Base-by-base conservation (phyloP, 2,888 invertebrate genomes). In the Rugalucina vietnamica region DNA sequence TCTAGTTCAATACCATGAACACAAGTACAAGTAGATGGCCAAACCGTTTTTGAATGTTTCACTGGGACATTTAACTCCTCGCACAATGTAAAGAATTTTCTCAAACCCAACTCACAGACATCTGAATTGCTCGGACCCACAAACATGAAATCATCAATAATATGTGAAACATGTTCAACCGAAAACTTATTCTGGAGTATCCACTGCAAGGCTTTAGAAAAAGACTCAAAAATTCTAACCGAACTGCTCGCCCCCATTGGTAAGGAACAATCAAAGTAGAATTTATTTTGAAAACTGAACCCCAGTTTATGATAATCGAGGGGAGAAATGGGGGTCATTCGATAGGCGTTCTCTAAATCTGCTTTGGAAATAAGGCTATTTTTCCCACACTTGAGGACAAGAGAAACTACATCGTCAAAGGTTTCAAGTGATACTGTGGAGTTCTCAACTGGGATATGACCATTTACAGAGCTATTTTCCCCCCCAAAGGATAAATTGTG, bases 281-380 rank as follows among this genome's bases (percentile, higher is more conserved):
- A 79, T 8, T 50, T 5, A 0, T 74, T 27, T n/a, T 80, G 57
- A 69, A 78, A 72, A 2, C 14, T 14, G 57, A 83, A 81, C 29
- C 81, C 79, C 18, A 86, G 32, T 5, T 83, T 27, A 43, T 79
- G 76, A 73, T 78, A 79, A 72, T 83, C 79, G 0, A 5, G 1
- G 29, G 76, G 79, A 27, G 49, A 8, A 21, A 86, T 78, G 1
- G 81, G 81, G 36, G 83, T 69, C 1, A 81, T 72, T 5, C 81
- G 60, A 32, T 79, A 86, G 0, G 82, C 85, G 73, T 79, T 73
- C 70, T 85, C 82, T n/a, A n/a, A n/a, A n/a, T n/a, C n/a, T n/a
- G n/a, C n/a, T n/a, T n/a, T n/a, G n/a, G n/a, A n/a, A n/a, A n/a
- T n/a, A n/a, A n/a, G n/a, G n/a, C n/a, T n/a, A n/a, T n/a, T n/a